phyloP scores from a whole-genome alignment of 2,888 invertebrate genomes.

The Drosophila setosimentum region DNA sequence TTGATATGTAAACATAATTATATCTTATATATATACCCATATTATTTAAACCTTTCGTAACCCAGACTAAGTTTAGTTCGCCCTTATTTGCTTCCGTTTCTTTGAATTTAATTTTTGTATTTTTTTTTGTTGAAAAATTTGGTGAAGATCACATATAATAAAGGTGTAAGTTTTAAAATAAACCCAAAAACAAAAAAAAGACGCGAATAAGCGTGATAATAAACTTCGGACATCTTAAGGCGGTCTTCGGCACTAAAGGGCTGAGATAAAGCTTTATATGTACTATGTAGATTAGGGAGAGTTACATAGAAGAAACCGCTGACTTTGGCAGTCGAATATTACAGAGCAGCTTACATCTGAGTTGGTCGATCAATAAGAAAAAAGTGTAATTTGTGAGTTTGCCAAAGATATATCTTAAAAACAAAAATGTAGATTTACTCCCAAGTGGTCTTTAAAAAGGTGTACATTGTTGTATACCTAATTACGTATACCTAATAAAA shows the following conservation, averaged over 20 bases:
- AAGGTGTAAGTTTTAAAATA: too few species aligned
- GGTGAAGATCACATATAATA: not conserved
- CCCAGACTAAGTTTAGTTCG: not conserved
- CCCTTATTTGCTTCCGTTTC: not conserved
- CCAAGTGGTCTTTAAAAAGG: not conserved
- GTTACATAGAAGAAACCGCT: too few species aligned
- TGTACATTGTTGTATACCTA: not conserved
- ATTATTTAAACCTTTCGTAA: not conserved
- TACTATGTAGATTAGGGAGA: not conserved
- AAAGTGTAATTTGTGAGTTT: not conserved
- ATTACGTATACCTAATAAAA: conserved; percentile 1
- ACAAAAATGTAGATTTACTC: not conserved
- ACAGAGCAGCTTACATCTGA: not conserved
- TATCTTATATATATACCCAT: not conserved
- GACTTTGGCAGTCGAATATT: too few species aligned
- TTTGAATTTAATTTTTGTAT: not conserved
- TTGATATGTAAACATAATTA: not conserved
- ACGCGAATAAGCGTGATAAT: not conserved
- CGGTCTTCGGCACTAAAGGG: not conserved
- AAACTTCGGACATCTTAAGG: not conserved
- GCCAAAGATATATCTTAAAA: not conserved
- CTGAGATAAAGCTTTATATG: not conserved
- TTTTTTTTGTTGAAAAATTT: not conserved
- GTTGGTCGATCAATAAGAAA: not conserved
- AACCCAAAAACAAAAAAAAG: too few species aligned